phyloP scores from a whole-genome alignment of 2,113 vertebrate genomes.

The Panthera tigris region DNA sequence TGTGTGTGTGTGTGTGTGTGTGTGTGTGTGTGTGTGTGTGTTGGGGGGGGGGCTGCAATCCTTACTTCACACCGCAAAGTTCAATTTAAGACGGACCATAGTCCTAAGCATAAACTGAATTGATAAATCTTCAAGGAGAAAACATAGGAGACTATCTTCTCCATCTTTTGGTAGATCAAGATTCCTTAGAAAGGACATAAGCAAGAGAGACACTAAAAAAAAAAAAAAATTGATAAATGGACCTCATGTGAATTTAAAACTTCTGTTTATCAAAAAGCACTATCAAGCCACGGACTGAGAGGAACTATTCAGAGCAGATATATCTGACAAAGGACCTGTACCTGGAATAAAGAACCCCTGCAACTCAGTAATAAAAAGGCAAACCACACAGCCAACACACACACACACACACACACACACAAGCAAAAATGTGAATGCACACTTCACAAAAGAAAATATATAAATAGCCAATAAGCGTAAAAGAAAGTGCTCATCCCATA shows the following conservation, averaged over 20 bases:
- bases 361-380: constrained; percentile 3
- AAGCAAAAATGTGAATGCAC: background rate
- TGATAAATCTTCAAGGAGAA: background rate
- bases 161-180: background rate
- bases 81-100: background rate
- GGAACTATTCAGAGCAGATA: background rate
- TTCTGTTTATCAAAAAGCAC: background rate
- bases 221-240: background rate
- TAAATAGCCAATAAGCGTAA: background rate
- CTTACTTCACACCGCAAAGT: background rate
- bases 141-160: background rate
- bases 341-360: background rate
- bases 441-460: constrained; percentile 6
- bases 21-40: too few relatives aligned
- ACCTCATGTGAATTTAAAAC: background rate
- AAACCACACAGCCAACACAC: background rate
- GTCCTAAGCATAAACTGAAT: background rate
- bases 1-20: too few relatives aligned
- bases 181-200: constrained; percentile 10
- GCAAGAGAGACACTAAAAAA: background rate
- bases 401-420: too few relatives aligned
- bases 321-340: background rate
- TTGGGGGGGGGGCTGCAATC: background rate
- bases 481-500: background rate
- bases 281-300: background rate